Conservation (phyloP, 2,797 vertebrate genomes). For the Scyliorhinus canicula region DNA sequence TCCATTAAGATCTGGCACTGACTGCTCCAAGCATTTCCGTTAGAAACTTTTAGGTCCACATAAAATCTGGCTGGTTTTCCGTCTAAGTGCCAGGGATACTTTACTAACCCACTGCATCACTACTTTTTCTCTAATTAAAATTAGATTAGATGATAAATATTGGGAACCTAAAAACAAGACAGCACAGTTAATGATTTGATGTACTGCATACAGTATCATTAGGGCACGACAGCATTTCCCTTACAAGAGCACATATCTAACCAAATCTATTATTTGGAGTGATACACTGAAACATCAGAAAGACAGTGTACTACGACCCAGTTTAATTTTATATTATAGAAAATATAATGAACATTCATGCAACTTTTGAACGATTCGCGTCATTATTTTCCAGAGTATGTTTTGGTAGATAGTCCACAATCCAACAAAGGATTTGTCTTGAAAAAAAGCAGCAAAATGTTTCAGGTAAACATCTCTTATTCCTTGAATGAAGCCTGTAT, state of each 20-base stretch:
- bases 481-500: background rate
- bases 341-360: background rate
- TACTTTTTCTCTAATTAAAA: background rate
- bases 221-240: background rate
- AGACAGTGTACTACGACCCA: background rate
- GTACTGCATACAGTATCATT: background rate
- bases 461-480: background rate
- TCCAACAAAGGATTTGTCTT: background rate
- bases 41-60: background rate
- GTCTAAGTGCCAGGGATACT: background rate
- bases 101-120: background rate
- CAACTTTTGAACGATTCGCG: background rate
- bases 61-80: background rate
- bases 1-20: background rate
- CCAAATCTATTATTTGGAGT: background rate
- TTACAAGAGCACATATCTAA: background rate
- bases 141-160: background rate
- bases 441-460: background rate
- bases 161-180: background rate
- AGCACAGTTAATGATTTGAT: background rate
- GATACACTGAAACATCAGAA: background rate
- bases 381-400: background rate
- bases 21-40: background rate
- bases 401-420: background rate
- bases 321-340: background rate